Percentiles rank a stretch among this genome's conserved stretches.
phyloP scores from a whole-genome alignment of 1,140 invertebrate species.

The Papilio polytes region DNA sequence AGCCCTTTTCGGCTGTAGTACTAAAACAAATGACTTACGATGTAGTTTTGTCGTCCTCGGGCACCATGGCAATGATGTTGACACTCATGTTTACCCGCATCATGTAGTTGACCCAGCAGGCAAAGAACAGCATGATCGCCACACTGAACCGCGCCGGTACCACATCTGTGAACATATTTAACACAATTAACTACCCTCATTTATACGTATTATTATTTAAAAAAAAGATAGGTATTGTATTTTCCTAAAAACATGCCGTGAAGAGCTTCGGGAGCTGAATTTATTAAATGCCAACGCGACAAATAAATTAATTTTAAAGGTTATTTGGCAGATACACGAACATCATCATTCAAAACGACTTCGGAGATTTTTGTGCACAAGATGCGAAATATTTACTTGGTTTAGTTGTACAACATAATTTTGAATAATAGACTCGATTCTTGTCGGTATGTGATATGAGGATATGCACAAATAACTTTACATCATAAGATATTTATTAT shows the following conservation, averaged over 20 bases:
- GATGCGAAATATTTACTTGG: too few relatives aligned
- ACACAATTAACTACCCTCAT: too few relatives aligned
- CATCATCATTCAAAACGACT: not conserved
- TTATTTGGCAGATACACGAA: not conserved
- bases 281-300: too few relatives aligned
- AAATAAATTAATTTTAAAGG: not conserved
- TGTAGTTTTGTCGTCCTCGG: conserved; percentile 52
- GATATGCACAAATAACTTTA: too few relatives aligned
- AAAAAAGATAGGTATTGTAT: too few relatives aligned
- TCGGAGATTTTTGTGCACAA: too few relatives aligned
- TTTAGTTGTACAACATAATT: too few relatives aligned
- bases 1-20: not conserved
- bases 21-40: conserved; percentile 59
- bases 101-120: conserved; percentile 90
- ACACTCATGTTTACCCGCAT: conserved; percentile 90
- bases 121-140: conserved; percentile 88
- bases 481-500: too few relatives aligned
- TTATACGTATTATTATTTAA: too few relatives aligned
- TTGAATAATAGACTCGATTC: too few relatives aligned
- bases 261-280: too few relatives aligned
- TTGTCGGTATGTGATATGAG: too few relatives aligned
- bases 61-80: conserved; percentile 90
- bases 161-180: conserved; percentile 52
- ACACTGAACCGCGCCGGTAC: conserved; percentile 84
- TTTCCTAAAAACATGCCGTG: not conserved